Percentiles rank a stretch among this genome's conserved stretches.
Conservation (phyloP, 2,888 invertebrate species). For the Xylocampa areola region DNA sequence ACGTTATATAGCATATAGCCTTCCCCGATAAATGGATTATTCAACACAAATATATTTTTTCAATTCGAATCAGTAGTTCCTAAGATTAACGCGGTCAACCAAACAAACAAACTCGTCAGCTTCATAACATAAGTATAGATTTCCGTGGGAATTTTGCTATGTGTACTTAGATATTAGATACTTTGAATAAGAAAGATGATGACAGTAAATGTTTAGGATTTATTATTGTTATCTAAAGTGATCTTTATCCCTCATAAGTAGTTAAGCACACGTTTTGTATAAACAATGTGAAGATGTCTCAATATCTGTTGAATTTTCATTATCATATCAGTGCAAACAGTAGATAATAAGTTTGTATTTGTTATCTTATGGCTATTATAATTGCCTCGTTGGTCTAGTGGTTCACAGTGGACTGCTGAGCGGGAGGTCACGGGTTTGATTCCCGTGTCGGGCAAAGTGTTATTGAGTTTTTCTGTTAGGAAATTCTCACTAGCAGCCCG, state of each 20-base stretch:
- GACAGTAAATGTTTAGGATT: background rate
- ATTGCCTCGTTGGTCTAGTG: too few relatives aligned
- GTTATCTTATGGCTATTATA: background rate
- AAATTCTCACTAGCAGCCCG: too few relatives aligned
- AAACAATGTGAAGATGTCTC: background rate
- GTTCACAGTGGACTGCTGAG: too few relatives aligned
- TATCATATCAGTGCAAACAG: conserved; percentile 32
- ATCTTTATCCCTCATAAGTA: conserved; percentile 16
- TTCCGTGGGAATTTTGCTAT: background rate
- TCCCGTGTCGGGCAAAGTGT: too few relatives aligned
- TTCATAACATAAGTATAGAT: conserved; percentile 4
- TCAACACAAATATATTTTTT: too few relatives aligned
- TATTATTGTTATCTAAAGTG: conserved; percentile 8
- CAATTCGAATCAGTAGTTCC: too few relatives aligned
- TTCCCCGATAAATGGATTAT: too few relatives aligned
- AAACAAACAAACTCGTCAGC: too few relatives aligned
- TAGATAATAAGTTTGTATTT: conserved; percentile 6
- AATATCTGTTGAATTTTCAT: conserved; percentile 20
- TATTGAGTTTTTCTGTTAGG: too few relatives aligned
- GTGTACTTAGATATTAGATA: background rate
- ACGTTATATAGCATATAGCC: too few relatives aligned
- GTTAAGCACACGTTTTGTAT: conserved; percentile 22
- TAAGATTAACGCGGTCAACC: too few relatives aligned
- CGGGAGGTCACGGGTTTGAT: too few relatives aligned
- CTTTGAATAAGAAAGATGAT: background rate